Evolutionary conservation across 2,888 invertebrate genomes (phyloP).

Genomic region (Melanotus villosus): DNA sequence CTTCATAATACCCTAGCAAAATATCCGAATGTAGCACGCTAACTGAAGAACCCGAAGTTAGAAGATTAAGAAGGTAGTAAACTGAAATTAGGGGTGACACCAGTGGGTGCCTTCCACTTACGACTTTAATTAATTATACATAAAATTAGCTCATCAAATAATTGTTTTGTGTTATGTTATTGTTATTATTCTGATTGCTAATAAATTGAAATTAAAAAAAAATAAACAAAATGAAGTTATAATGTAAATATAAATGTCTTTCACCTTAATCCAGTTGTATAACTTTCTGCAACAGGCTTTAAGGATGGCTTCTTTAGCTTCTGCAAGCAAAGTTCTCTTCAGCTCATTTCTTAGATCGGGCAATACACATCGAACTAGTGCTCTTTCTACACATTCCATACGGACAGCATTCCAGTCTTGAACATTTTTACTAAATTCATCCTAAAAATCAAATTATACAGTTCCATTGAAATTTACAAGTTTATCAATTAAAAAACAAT

Average conservation of each 20-base stretch:
- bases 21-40: no score
- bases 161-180: no score
- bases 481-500: not conserved
- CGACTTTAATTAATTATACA: no score
- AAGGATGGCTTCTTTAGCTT: constrained; percentile 89
- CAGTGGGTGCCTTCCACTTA: no score
- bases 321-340: constrained; percentile 82
- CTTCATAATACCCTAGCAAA: no score
- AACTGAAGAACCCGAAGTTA: no score
- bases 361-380: constrained; percentile 88
- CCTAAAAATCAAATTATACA: constrained; percentile 75
- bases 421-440: constrained; percentile 94
- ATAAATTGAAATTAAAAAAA: no score
- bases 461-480: not conserved
- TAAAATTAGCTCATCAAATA: no score
- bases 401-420: constrained; percentile 96
- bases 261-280: constrained; percentile 89
- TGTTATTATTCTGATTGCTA: no score
- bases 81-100: no score
- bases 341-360: constrained; percentile 93
- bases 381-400: constrained; percentile 89
- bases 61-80: no score
- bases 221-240: no score
- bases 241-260: not conserved
- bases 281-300: constrained; percentile 88